Conservation (phyloP, 2,888 invertebrate species). For the Dione juno region DNA sequence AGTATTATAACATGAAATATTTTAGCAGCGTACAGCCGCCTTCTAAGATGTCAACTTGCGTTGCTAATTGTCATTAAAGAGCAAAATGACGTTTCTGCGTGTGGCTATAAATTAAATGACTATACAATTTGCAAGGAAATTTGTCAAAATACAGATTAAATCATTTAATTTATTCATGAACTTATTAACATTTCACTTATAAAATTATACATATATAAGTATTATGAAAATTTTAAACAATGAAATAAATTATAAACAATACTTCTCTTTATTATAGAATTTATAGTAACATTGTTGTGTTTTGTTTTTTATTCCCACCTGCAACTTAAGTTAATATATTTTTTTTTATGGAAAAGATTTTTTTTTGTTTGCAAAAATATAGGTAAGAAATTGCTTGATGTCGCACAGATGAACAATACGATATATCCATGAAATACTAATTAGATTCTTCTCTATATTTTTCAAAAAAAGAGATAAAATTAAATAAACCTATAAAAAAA, state of each 20-base stretch:
- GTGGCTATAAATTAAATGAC: neutral
- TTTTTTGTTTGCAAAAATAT: too few relatives aligned
- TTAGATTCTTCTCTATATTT: too few relatives aligned
- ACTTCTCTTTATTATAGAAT: slow-evolving; percentile 8
- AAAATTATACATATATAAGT: neutral
- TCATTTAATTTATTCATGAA: neutral
- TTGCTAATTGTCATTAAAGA: neutral
- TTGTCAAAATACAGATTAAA: neutral
- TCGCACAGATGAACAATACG: too few relatives aligned
- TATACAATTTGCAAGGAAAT: too few relatives aligned
- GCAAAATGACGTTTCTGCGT: neutral
- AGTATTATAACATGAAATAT: neutral
- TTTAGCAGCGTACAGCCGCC: too few relatives aligned
- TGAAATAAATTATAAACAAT: neutral
- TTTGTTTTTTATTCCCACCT: neutral
- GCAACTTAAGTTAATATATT: neutral
- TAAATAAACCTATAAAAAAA: too few relatives aligned
- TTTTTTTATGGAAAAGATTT: too few relatives aligned
- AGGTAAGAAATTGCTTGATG: too few relatives aligned
- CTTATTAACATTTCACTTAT: neutral
- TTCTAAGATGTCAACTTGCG: neutral
- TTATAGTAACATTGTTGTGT: neutral
- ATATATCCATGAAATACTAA: too few relatives aligned
- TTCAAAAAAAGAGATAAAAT: too few relatives aligned
- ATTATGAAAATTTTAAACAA: neutral